Conservation (phyloP, 64 coral and sea anemone genomes). For the Montipora foliosa region DNA sequence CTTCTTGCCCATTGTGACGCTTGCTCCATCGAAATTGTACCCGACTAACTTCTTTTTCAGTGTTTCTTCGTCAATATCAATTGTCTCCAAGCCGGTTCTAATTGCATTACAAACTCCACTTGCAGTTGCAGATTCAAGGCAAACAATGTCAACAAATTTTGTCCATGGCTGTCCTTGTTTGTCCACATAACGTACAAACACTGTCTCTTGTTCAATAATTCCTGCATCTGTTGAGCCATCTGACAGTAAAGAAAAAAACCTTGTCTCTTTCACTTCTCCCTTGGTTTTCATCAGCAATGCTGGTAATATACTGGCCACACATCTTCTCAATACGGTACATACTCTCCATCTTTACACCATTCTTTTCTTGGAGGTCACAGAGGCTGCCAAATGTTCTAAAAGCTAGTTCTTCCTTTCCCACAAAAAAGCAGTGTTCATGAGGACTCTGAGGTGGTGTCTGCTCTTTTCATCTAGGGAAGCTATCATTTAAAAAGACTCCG, state of each 20-base stretch:
- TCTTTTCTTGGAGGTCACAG: conserved; percentile 58
- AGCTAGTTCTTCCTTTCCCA: conserved; percentile 12
- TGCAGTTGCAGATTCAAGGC: conserved; percentile 55
- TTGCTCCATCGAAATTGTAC: conserved; percentile 61
- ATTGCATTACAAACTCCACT: not conserved
- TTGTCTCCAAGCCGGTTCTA: conserved; percentile 13
- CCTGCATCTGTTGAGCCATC: conserved; percentile 71
- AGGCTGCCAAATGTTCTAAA: too few relatives aligned
- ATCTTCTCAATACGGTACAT: conserved; percentile 53
- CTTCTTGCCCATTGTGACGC: conserved; percentile 45
- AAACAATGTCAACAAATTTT: conserved; percentile 53
- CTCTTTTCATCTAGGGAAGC: conserved; percentile 53
- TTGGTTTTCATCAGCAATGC: conserved; percentile 62
- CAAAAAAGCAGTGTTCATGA: conserved; percentile 54
- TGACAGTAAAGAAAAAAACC: conserved; percentile 52
- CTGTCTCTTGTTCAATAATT: conserved; percentile 67
- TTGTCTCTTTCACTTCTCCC: conserved; percentile 62
- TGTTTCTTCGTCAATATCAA: conserved; percentile 16
- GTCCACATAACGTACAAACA: conserved; percentile 60
- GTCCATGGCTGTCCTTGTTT: conserved; percentile 42
- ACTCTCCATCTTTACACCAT: conserved; percentile 54
- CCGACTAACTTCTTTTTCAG: conserved; percentile 52
- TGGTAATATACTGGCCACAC: conserved; percentile 6
- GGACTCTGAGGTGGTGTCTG: conserved; percentile 52
- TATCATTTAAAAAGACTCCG: conserved; percentile 8